These are phyloP conservation scores for Eupithecia insigniata DNA, from an alignment of 2,888 invertebrate species.

Conservation along the genomic window DNA sequence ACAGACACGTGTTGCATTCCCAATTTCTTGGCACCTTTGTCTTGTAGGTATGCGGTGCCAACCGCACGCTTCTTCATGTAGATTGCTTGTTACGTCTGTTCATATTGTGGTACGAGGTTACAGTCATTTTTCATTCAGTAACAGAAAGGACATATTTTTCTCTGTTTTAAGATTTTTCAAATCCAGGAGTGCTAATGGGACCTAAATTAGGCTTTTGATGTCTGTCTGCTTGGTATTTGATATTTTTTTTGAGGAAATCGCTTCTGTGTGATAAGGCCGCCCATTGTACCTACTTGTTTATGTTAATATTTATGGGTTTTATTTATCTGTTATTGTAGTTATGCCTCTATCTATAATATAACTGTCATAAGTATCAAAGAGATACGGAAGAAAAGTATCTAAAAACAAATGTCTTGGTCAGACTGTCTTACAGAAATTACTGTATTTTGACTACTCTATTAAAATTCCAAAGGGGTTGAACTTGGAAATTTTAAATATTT, in stretches of 20 bases:
- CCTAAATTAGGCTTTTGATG: not conserved
- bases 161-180: not conserved
- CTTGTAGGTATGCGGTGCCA: slow-evolving; percentile 22
- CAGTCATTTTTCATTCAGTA: not conserved
- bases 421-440: too few relatives aligned
- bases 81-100: slow-evolving; percentile 11
- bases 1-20: slow-evolving; percentile 29
- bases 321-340: too few relatives aligned
- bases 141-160: not conserved
- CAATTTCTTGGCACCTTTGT: slow-evolving; percentile 33
- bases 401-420: too few relatives aligned
- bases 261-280: too few relatives aligned
- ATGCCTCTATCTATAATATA: too few relatives aligned
- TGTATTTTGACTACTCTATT: too few relatives aligned
- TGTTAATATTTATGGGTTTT: too few relatives aligned
- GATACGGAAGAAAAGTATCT: too few relatives aligned
- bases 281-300: too few relatives aligned
- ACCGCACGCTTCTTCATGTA: slow-evolving; percentile 13
- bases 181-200: not conserved
- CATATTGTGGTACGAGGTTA: not conserved
- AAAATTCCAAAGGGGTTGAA: not conserved
- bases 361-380: too few relatives aligned
- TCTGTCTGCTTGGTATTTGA: not conserved
- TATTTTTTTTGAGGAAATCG: too few relatives aligned
- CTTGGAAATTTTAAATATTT: not conserved